A percentile compares a stretch with the other conserved stretches of the same genome.
phyloP scores from a whole-genome alignment of 1,140 invertebrate genomes.

The Harpegnathos saltator region DNA sequence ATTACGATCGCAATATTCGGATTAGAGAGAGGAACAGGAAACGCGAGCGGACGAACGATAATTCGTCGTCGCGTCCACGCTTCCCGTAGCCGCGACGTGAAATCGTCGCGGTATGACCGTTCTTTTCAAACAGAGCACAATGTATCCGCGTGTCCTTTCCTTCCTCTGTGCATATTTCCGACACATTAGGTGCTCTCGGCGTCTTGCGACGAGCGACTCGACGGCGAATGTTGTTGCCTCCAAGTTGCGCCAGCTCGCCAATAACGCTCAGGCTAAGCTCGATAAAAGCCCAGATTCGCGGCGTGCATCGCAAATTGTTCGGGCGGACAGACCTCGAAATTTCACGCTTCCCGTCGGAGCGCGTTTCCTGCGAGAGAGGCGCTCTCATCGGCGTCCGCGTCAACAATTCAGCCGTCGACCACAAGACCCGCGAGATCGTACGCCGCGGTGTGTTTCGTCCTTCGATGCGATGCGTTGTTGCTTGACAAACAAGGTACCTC shows the following conservation, averaged over 20 bases:
- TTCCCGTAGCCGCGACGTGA: background rate
- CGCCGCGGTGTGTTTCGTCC: background rate
- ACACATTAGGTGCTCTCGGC: no score
- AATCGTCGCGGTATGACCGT: background rate
- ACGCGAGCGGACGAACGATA: background rate
- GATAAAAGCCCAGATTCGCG: no score
- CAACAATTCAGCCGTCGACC: background rate
- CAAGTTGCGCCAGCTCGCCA: no score
- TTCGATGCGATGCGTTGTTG: constrained; percentile 24
- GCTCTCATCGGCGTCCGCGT: background rate
- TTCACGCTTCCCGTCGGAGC: no score
- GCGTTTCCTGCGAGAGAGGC: no score
- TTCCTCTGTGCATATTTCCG: no score
- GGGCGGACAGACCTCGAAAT: no score
- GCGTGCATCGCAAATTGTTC: no score
- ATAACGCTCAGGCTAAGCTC: no score
- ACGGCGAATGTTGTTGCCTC: no score
- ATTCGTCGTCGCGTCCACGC: background rate
- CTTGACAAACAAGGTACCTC: constrained; percentile 38
- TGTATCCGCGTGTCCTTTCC: no score
- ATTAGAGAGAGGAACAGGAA: background rate
- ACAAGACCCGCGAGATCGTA: background rate
- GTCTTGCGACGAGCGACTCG: no score
- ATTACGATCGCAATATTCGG: constrained; percentile 53
- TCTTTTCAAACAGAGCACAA: background rate